Evolutionary conservation across 2,113 vertebrate genomes (phyloP).

Genomic region (Pycnonotus jocosus): DNA sequence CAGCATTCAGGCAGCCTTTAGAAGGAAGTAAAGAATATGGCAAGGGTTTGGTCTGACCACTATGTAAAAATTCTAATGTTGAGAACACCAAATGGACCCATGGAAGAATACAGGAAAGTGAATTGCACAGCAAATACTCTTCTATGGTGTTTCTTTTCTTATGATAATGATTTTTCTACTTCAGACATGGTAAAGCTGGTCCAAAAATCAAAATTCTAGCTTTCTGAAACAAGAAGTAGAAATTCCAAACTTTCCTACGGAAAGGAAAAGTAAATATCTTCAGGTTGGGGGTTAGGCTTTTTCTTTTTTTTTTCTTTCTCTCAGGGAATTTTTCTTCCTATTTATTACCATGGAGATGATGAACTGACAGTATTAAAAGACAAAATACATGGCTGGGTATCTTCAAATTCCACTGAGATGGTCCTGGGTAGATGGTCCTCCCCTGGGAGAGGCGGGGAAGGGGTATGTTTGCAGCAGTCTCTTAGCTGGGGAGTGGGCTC

Average conservation of each 20-base stretch:
- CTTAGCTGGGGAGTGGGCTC: not conserved
- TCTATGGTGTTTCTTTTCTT: not conserved
- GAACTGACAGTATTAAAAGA: not conserved
- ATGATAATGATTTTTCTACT: not conserved
- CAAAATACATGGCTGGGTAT: not conserved
- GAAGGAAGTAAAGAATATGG: not conserved
- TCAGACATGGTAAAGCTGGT: not conserved
- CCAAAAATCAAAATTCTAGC: not conserved
- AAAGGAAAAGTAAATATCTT: not conserved
- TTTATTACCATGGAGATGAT: not conserved
- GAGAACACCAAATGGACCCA: not conserved
- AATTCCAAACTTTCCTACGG: not conserved
- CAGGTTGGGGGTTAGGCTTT: fast-evolving
- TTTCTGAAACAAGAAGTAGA: not conserved
- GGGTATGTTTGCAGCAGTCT: not conserved
- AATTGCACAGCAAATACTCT: not conserved
- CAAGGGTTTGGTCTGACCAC: not conserved
- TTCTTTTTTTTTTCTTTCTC: too few species aligned
- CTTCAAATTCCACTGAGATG: not conserved
- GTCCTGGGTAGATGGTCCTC: too few species aligned
- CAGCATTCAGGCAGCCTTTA: not conserved
- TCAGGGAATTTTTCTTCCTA: not conserved
- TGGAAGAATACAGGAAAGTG: not conserved
- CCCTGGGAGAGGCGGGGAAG: fast-evolving
- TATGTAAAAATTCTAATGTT: not conserved